These are phyloP conservation scores for Protosalanx chinensis DNA, from an alignment of 2,797 vertebrate species.

Conservation along the genomic window DNA sequence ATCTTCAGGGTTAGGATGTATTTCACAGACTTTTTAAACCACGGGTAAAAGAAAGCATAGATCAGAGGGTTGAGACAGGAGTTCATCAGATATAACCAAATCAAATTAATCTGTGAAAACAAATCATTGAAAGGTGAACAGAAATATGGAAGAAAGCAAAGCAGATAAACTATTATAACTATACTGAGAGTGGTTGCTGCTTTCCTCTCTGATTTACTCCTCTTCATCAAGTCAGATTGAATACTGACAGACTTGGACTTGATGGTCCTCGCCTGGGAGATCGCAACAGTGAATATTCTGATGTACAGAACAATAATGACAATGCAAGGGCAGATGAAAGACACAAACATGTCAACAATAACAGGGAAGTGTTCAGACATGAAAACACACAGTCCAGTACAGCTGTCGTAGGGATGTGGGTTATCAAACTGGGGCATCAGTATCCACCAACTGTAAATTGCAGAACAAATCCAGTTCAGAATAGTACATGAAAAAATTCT, in stretches of 20 bases:
- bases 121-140: constrained; percentile 42
- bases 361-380: constrained; percentile 34
- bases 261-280: constrained; percentile 52
- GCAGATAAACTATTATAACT: constrained; percentile 50
- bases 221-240: background rate
- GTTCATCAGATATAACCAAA: background rate
- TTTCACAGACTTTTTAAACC: too few relatives aligned
- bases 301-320: constrained; percentile 54
- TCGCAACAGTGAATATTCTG: constrained; percentile 51
- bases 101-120: constrained; percentile 1
- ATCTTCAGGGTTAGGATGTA: too few relatives aligned
- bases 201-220: constrained; percentile 57
- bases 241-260: background rate
- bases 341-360: constrained; percentile 45
- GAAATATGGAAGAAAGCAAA: constrained; percentile 59
- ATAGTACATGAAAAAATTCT: constrained; percentile 41
- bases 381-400: constrained; percentile 53
- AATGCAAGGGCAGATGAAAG: constrained; percentile 50
- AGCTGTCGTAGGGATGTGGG: constrained; percentile 38
- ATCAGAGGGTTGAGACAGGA: background rate
- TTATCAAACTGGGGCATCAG: constrained; percentile 39
- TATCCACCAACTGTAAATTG: constrained; percentile 43
- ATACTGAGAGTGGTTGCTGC: constrained; percentile 60
- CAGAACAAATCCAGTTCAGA: constrained; percentile 53
- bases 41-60: too few relatives aligned